Conservation (phyloP, 1,140 invertebrate species). For the Heliconius hewitsoni region DNA sequence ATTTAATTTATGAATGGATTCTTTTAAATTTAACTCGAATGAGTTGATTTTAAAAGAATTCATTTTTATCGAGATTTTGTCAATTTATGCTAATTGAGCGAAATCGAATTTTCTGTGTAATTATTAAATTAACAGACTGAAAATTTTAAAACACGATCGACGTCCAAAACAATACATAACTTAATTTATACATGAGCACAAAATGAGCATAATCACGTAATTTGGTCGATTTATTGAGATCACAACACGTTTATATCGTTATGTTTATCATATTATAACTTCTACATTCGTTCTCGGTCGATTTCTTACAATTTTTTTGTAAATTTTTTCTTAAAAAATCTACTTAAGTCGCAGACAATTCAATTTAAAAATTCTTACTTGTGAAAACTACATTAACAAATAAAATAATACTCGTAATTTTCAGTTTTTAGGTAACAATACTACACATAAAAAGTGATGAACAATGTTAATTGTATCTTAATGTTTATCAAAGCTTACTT, state of each 20-base stretch:
- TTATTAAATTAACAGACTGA: not conserved
- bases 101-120: not conserved
- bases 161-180: constrained; percentile 17
- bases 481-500: not conserved
- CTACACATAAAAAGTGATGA: not conserved
- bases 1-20: not conserved
- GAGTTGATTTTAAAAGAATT: not conserved
- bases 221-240: constrained; percentile 44
- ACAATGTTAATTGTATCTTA: not conserved
- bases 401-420: not conserved
- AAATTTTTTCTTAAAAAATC: not conserved
- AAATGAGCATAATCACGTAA: constrained; percentile 35
- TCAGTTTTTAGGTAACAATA: no score
- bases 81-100: constrained; percentile 7
- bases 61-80: not conserved
- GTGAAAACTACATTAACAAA: no score
- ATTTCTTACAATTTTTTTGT: not conserved
- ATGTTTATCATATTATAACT: not conserved
- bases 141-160: constrained; percentile 19
- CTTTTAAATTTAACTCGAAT: no score
- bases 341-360: no score
- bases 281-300: not conserved
- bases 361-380: no score
- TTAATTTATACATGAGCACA: constrained; percentile 25
- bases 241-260: constrained; percentile 33